These are phyloP conservation scores for Cryptophagus acutangulus DNA, from an alignment of 2,888 invertebrate species.

Conservation along the genomic window DNA sequence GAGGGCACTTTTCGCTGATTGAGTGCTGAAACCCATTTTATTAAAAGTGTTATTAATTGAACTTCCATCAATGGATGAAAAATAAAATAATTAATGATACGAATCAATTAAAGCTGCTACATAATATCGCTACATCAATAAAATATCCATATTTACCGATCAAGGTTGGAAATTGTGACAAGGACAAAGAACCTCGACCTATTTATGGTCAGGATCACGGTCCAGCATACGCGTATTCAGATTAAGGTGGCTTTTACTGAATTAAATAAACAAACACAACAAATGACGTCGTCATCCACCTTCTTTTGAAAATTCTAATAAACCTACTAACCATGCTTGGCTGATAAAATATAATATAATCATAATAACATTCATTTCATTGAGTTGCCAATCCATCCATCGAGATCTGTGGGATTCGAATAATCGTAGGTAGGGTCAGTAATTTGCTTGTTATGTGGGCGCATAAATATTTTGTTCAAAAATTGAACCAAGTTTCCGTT, in stretches of 20 bases:
- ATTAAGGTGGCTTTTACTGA: no score
- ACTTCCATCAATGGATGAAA: no score
- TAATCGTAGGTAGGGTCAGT: slow-evolving; percentile 31
- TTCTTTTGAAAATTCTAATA: neutral
- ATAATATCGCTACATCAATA: no score
- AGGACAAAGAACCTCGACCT: slow-evolving; percentile 10
- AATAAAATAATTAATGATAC: no score
- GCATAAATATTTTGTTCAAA: slow-evolving; percentile 9
- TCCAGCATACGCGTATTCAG: neutral
- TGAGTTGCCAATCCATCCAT: no score
- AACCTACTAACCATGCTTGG: slow-evolving; percentile 2
- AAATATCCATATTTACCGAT: slow-evolving; percentile 10
- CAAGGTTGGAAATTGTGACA: slow-evolving; percentile 5
- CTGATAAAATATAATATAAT: slow-evolving; percentile 4
- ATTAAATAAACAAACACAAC: slow-evolving; percentile 7
- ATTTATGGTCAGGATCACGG: slow-evolving; percentile 13
- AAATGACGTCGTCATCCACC: slow-evolving; percentile 7
- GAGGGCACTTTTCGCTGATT: no score
- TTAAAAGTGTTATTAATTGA: no score
- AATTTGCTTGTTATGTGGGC: slow-evolving; percentile 28
- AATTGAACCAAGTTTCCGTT: no score
- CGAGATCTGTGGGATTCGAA: slow-evolving; percentile 15
- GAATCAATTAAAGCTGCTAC: no score
- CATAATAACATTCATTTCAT: no score
- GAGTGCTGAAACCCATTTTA: no score